Conservation (phyloP, 2,113 vertebrate genomes). For the Neopipo cinnamomea region DNA sequence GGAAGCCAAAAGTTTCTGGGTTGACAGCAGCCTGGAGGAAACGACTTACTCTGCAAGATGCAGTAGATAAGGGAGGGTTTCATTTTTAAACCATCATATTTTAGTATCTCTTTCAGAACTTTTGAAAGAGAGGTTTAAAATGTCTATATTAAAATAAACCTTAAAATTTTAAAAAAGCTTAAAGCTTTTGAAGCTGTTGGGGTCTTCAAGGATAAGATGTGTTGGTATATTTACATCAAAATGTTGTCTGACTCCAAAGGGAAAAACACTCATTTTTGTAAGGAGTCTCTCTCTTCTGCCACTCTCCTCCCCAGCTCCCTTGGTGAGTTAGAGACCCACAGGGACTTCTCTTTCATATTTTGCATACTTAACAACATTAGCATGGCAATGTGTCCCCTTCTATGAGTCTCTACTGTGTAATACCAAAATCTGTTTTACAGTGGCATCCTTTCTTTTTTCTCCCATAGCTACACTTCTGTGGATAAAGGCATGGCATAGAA, state of each 20-base stretch:
- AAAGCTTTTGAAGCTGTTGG: background rate
- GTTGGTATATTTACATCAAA: background rate
- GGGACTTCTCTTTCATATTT: background rate
- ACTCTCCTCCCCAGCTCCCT: rapidly evolving
- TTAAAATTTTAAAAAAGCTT: background rate
- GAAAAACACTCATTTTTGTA: background rate
- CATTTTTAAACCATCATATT: background rate
- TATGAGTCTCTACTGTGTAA: background rate
- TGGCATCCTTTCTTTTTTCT: background rate
- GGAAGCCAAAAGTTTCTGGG: background rate
- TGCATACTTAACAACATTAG: background rate
- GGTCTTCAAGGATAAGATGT: background rate
- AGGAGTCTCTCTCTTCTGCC: background rate
- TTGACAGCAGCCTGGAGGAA: background rate
- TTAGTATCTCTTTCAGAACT: background rate
- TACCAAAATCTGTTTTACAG: background rate
- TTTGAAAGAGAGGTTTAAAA: background rate
- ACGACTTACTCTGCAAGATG: background rate
- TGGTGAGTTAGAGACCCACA: background rate
- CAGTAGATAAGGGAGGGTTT: background rate
- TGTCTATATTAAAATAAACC: background rate
- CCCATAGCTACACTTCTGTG: background rate
- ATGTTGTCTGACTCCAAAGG: background rate
- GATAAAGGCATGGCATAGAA: background rate
- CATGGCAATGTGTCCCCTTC: background rate